Conservation (phyloP, 2,888 invertebrate genomes). For the Brachypalpus laphriformis region DNA sequence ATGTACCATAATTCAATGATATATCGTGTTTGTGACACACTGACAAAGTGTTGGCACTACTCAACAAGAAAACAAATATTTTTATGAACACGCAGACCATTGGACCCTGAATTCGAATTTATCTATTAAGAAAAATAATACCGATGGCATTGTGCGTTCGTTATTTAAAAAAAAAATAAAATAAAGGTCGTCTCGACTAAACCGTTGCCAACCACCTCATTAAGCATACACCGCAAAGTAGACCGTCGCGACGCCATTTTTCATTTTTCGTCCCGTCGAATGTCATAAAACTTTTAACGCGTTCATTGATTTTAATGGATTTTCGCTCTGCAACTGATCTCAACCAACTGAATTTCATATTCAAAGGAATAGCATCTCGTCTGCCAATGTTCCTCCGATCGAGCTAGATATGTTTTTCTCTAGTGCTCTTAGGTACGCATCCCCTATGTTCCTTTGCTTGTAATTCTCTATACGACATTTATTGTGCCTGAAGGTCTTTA, state of each 20-base stretch:
- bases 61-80: background rate
- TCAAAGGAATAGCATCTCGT: slow-evolving; percentile 1
- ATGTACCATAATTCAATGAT: background rate
- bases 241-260: slow-evolving; percentile 32
- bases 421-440: background rate
- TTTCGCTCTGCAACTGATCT: slow-evolving; percentile 7
- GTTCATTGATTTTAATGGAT: slow-evolving; percentile 29
- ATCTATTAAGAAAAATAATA: slow-evolving; percentile 9
- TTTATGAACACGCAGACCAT: slow-evolving; percentile 13
- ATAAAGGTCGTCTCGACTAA: slow-evolving; percentile 48
- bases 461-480: background rate
- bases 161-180: slow-evolving; percentile 9
- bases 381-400: slow-evolving; percentile 19
- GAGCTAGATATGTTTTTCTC: slow-evolving; percentile 3
- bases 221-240: slow-evolving; percentile 15
- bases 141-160: slow-evolving; percentile 59
- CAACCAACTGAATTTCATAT: slow-evolving; percentile 15
- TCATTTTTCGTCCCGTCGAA: background rate
- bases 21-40: slow-evolving; percentile 2
- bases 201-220: slow-evolving; percentile 55
- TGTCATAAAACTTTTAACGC: slow-evolving; percentile 23
- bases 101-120: slow-evolving; percentile 47
- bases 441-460: background rate
- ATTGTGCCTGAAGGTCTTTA: slow-evolving; percentile 44
- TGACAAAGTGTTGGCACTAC: slow-evolving; percentile 31